Base-by-base conservation (phyloP, 2,113 vertebrate genomes). In the Malaclemys terrapin region DNA sequence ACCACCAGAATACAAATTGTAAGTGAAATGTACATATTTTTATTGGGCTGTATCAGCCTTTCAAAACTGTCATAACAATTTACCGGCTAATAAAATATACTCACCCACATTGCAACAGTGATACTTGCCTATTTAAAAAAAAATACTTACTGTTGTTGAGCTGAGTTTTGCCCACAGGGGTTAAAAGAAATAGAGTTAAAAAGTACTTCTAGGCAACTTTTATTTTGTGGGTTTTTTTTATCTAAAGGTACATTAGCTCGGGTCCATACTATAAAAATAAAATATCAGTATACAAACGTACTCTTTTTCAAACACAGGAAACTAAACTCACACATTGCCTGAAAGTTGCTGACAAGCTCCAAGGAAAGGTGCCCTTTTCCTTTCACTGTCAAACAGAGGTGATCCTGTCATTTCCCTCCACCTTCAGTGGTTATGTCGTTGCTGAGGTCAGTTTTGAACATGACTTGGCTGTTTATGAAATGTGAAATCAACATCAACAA, bases 401-500 rank as follows among this genome's bases (percentile, higher is more conserved):
- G 22, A 24, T 83, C 94, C 95, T 87, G 91, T 91, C 6, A 14
- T 29, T 69, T 91, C 29, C 50, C 93, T 94, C 75, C 45, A 19
- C 96, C 93, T 93, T 87, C 78, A 88, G 95, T 96, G 94, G 91
- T 89, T 96, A 65, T 96, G 93, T 93, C 95, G 94, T 96, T 94
- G 95, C 94, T 59, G 62, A 95, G 96, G 93, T 95, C 95, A 94
- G 89, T 92, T 93, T 97, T 96, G 93, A 97, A 96, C 95, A 93
- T 80, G 93, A 94, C 92, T 97, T 94, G 91, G 93, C 94, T 97
- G 92, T 95, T 97, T 95, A 96, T 83, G 84, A 95, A 98, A 98
- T 0, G 35, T 90, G 95, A 95, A 97, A 97, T 96, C 93, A 85
- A 89, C 95, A 91, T 93, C 97, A 97, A 96, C 93, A 94, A 93